Conservation (phyloP, 2,113 vertebrate species). For the Alligator sinensis region DNA sequence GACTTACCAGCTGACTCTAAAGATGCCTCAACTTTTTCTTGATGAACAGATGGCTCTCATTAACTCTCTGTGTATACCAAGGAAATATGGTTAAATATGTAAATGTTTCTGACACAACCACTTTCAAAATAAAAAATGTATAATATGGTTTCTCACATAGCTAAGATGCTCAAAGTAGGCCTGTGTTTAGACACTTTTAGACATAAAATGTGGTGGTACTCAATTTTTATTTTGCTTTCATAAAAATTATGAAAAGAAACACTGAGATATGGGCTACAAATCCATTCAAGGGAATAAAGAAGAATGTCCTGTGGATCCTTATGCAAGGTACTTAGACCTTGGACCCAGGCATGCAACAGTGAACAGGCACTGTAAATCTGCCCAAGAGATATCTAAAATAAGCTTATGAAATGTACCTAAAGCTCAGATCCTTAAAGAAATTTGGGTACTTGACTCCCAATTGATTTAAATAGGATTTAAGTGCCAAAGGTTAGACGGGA, state of each 20-base stretch:
- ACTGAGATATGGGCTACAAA: fast-evolving
- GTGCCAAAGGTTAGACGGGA: background rate
- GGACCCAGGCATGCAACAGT: background rate
- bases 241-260: background rate
- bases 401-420: background rate
- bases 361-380: background rate
- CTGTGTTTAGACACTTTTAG: background rate
- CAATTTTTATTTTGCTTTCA: background rate
- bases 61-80: conserved; percentile 21
- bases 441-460: background rate
- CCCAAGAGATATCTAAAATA: too few species aligned
- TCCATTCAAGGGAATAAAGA: background rate
- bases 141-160: background rate
- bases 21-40: background rate
- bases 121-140: background rate
- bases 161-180: background rate
- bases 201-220: background rate
- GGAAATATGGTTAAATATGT: background rate
- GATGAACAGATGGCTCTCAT: conserved; percentile 40
- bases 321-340: background rate
- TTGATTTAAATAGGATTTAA: background rate
- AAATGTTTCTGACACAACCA: background rate
- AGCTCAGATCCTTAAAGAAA: background rate
- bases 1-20: conserved; percentile 24
- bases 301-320: background rate